Evolutionary conservation across 2,888 invertebrate species (phyloP).

Genomic region (Amblyjoppa proteus): DNA sequence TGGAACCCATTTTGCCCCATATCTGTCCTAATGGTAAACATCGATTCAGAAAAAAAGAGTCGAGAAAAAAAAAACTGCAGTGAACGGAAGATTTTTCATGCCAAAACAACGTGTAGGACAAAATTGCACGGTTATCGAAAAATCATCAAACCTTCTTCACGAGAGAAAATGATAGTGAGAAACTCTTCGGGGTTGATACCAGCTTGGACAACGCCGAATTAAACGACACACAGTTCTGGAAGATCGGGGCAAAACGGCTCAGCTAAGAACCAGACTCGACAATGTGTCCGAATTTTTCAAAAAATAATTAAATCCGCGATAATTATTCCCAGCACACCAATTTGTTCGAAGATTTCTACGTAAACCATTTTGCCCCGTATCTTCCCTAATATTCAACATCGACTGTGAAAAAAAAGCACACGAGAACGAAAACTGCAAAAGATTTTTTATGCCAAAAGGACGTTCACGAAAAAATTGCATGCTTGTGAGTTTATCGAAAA

Average conservation of each 20-base stretch:
- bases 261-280: too few relatives aligned
- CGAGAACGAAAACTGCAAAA: background rate
- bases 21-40: background rate
- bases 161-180: constrained; percentile 72
- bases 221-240: too few relatives aligned
- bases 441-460: constrained; percentile 25
- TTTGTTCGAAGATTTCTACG: too few relatives aligned
- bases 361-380: too few relatives aligned
- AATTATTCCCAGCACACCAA: too few relatives aligned
- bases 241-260: too few relatives aligned
- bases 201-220: too few relatives aligned
- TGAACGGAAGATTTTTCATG: constrained; percentile 16
- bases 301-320: too few relatives aligned
- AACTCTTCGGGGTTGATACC: constrained; percentile 83
- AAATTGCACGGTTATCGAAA: constrained; percentile 61
- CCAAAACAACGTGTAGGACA: constrained; percentile 22
- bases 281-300: too few relatives aligned
- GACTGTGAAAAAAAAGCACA: too few relatives aligned
- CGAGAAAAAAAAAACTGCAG: background rate
- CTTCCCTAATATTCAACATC: too few relatives aligned
- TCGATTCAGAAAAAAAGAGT: background rate
- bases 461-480: constrained; percentile 52
- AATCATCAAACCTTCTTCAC: constrained; percentile 79
- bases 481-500: constrained; percentile 51
- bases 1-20: background rate